Conservation (phyloP, 2,888 invertebrate genomes). For the Terebella lapidaria region DNA sequence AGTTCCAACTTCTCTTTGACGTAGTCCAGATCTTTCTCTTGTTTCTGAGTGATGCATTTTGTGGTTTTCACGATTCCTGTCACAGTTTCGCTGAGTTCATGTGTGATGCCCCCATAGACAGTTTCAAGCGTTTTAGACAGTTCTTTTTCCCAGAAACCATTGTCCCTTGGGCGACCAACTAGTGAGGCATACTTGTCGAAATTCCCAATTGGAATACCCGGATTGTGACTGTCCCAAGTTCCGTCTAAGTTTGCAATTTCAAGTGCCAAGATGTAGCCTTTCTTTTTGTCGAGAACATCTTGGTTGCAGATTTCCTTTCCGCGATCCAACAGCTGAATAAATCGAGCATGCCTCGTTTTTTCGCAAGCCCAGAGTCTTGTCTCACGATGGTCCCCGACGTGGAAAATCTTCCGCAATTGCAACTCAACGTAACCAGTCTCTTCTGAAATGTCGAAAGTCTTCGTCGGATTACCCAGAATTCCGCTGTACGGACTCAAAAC, state of each 20-base stretch:
- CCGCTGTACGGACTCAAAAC: conserved; percentile 23
- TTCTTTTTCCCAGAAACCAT: conserved; percentile 20
- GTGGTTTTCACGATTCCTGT: conserved; percentile 21
- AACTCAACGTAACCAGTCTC: conserved; percentile 23
- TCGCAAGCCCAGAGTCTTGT: conserved; percentile 25
- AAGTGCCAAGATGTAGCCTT: conserved; percentile 24
- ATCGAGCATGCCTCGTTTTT: conserved; percentile 16
- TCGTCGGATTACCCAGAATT: conserved; percentile 21
- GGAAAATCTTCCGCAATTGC: conserved; percentile 24
- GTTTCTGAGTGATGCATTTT: conserved; percentile 16
- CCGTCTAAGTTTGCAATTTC: conserved; percentile 19
- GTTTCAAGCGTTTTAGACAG: conserved; percentile 18
- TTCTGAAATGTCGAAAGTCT: conserved; percentile 24
- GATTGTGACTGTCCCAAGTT: conserved; percentile 20
- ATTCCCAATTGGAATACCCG: conserved; percentile 19
- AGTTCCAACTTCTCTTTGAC: conserved; percentile 12
- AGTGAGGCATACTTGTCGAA: conserved; percentile 15
- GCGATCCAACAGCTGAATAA: conserved; percentile 20
- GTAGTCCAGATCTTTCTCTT: conserved; percentile 15
- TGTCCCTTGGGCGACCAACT: background rate
- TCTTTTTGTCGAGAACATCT: conserved; percentile 15
- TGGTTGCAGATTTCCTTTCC: conserved; percentile 16
- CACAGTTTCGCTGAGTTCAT: conserved; percentile 21
- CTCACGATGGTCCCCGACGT: conserved; percentile 12
- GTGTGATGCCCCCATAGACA: conserved; percentile 15